Evolutionary conservation across 2,113 vertebrate species (phyloP).

Genomic region (Cavia porcellus): DNA sequence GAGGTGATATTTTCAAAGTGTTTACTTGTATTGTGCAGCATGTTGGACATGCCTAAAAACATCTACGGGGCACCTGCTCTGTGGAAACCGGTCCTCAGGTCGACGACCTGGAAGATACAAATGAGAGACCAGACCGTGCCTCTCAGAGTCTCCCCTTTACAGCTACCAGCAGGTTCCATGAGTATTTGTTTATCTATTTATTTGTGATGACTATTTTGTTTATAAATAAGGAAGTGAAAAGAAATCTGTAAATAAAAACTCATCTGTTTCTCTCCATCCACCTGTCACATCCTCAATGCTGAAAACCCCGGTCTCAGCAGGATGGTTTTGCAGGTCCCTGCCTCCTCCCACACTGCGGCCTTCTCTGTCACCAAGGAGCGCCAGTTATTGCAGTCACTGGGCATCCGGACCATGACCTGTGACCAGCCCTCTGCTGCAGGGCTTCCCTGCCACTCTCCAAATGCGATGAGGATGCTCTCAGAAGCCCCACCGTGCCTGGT

Average conservation of each 20-base stretch:
- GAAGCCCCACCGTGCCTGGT: too few relatives aligned
- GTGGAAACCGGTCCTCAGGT: neutral
- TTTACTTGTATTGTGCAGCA: neutral
- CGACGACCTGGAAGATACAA: neutral
- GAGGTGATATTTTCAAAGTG: neutral
- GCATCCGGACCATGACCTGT: neutral
- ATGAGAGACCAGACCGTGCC: neutral
- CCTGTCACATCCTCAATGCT: neutral
- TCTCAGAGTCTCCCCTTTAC: neutral
- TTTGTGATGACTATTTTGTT: neutral
- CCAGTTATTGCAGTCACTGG: neutral
- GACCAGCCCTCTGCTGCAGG: neutral
- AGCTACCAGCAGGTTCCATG: neutral
- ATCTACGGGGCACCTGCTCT: neutral
- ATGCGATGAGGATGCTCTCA: neutral
- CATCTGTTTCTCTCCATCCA: neutral
- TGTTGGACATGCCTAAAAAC: neutral
- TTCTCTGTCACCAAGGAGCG: neutral
- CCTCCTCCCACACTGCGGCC: accelerated
- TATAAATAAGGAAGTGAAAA: neutral
- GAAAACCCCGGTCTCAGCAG: neutral
- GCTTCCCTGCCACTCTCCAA: neutral
- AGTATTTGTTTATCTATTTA: neutral
- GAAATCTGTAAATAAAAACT: neutral
- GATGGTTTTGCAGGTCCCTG: neutral